Evolutionary conservation across 2,113 vertebrate species (phyloP).

Genomic region (Bettongia penicillata): DNA sequence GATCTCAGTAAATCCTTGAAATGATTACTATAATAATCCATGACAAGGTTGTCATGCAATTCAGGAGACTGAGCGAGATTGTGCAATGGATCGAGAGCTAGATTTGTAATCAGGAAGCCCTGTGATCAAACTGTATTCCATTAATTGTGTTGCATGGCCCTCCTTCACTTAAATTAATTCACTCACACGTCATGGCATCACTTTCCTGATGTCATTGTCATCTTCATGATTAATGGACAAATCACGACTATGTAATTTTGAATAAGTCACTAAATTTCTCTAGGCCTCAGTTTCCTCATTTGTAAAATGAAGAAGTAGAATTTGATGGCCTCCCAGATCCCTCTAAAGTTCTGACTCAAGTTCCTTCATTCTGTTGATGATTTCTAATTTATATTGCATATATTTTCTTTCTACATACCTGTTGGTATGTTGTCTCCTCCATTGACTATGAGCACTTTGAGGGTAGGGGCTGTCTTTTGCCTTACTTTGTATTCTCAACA

Average conservation of each 20-base stretch:
- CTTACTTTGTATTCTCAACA: not conserved
- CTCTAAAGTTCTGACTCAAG: not conserved
- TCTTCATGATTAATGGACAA: too few relatives aligned
- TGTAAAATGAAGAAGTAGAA: not conserved
- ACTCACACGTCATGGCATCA: too few relatives aligned
- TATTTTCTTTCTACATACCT: not conserved
- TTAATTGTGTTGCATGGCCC: not conserved
- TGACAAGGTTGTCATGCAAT: not conserved
- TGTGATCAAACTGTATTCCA: not conserved
- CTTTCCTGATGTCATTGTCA: too few relatives aligned
- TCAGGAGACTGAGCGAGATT: not conserved
- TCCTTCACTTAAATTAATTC: too few relatives aligned
- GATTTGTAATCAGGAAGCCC: not conserved
- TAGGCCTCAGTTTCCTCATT: not conserved
- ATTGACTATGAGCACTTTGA: not conserved
- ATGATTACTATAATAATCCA: not conserved
- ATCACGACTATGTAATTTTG: not conserved
- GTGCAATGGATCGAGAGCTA: not conserved
- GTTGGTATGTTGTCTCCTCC: not conserved
- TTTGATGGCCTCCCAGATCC: not conserved
- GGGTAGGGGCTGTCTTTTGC: not conserved
- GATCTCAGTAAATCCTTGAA: not conserved
- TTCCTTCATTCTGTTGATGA: not conserved
- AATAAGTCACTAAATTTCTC: not conserved
- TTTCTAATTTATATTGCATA: not conserved